phyloP scores from a whole-genome alignment of 2,888 invertebrate genomes.

The Scaptomyza tumidula region DNA sequence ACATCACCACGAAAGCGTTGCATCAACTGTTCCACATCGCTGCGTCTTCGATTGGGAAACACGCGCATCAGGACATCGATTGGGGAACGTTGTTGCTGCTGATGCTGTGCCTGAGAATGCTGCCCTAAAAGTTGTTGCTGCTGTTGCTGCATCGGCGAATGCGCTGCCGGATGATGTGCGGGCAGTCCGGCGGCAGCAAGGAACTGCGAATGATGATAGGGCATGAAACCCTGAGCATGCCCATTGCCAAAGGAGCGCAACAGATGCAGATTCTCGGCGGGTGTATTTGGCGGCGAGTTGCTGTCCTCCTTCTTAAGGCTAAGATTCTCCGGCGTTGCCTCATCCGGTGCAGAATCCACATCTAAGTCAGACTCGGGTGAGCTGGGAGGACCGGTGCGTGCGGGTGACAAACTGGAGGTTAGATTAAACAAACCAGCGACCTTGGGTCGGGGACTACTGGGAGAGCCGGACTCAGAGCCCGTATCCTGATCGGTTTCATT shows the following conservation, averaged over 20 bases:
- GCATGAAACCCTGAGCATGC: constrained; percentile 85
- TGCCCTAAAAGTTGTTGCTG: constrained; percentile 44
- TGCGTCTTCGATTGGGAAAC: constrained; percentile 94
- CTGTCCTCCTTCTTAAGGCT: constrained; percentile 89
- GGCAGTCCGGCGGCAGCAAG: constrained; percentile 77
- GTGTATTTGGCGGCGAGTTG: constrained; percentile 84
- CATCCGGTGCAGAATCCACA: constrained; percentile 85
- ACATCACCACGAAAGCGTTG: constrained; percentile 95
- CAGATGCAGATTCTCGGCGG: constrained; percentile 82
- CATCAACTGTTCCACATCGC: constrained; percentile 93
- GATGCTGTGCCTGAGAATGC: constrained; percentile 61
- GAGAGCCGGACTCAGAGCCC: constrained; percentile 84
- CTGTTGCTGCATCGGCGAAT: constrained; percentile 61
- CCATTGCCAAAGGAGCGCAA: constrained; percentile 81
- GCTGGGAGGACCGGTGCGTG: constrained; percentile 84
- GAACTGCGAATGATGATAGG: constrained; percentile 84
- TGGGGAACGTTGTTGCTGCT: constrained; percentile 88
- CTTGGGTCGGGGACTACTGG: constrained; percentile 83
- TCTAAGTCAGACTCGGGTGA: constrained; percentile 85
- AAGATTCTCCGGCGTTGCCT: constrained; percentile 91
- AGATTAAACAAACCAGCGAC: constrained; percentile 77
- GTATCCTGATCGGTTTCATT: constrained; percentile 85
- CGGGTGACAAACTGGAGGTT: constrained; percentile 82
- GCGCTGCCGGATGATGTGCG: constrained; percentile 72
- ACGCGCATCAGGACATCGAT: constrained; percentile 95